These are phyloP conservation scores for Sylvilagus bachmani DNA, from an alignment of 2,113 vertebrate genomes.

Conservation along the genomic window DNA sequence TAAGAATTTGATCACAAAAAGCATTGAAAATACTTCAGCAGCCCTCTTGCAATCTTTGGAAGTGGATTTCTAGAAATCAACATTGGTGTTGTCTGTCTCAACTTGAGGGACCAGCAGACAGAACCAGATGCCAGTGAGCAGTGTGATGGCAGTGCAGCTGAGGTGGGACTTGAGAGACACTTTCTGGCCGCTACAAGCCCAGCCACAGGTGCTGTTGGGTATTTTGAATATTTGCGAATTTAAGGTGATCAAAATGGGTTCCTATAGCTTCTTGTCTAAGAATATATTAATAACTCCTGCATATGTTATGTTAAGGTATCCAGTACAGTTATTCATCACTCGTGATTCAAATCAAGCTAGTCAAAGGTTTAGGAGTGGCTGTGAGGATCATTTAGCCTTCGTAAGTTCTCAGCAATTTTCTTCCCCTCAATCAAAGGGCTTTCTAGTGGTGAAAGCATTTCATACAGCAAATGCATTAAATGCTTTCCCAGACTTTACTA, in stretches of 20 bases:
- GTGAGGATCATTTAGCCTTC: constrained; percentile 41
- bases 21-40: not conserved
- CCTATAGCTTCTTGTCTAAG: not conserved
- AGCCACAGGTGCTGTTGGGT: rapidly evolving
- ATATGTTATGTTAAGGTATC: not conserved
- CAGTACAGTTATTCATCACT: not conserved
- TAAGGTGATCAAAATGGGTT: not conserved
- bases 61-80: constrained; percentile 51
- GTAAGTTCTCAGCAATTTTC: constrained; percentile 58
- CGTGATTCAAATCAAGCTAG: constrained; percentile 53
- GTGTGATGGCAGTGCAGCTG: not conserved
- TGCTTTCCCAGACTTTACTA: constrained; percentile 44
- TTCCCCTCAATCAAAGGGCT: constrained; percentile 45
- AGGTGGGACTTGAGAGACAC: not conserved
- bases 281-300: not conserved
- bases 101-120: not conserved
- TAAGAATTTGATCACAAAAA: constrained; percentile 19
- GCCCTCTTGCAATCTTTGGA: not conserved
- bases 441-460: constrained; percentile 47
- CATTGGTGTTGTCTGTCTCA: not conserved
- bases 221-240: constrained; percentile 47
- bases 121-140: not conserved
- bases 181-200: not conserved
- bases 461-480: constrained; percentile 59
- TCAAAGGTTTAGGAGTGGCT: constrained; percentile 20